These are phyloP conservation scores for Xanthorhoe designata DNA, from an alignment of 2,888 invertebrate genomes.

Conservation along the genomic window DNA sequence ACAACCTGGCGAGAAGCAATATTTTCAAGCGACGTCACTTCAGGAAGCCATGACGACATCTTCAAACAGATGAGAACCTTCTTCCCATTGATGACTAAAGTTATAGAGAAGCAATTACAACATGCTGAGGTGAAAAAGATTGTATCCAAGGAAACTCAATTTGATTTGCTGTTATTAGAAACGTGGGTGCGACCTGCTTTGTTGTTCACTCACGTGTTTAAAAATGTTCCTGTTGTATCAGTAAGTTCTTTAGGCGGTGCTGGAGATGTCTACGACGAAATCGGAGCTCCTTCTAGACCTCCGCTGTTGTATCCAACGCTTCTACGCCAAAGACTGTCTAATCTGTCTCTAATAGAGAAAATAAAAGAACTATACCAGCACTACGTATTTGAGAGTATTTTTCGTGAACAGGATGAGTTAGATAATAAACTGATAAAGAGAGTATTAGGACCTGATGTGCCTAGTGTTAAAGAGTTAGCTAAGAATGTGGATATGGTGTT, in stretches of 20 bases:
- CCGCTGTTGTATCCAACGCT: slow-evolving; percentile 23
- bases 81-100: slow-evolving; percentile 16
- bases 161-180: slow-evolving; percentile 47
- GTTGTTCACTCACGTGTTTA: slow-evolving; percentile 40
- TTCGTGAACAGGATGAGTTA: slow-evolving; percentile 12
- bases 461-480: slow-evolving; percentile 44
- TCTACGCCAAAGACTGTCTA: slow-evolving; percentile 19
- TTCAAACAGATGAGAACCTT: slow-evolving; percentile 22
- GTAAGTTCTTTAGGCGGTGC: slow-evolving; percentile 40
- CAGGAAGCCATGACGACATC: slow-evolving; percentile 20
- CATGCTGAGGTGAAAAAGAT: slow-evolving; percentile 32
- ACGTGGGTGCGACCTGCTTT: slow-evolving; percentile 39
- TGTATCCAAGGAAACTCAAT: slow-evolving; percentile 30
- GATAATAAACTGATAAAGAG: slow-evolving; percentile 40
- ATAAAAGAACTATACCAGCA: slow-evolving; percentile 29
- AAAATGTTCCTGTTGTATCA: slow-evolving; percentile 41
- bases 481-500: slow-evolving; percentile 64
- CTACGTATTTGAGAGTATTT: slow-evolving; percentile 25
- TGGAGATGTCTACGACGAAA: slow-evolving; percentile 20
- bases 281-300: slow-evolving; percentile 29
- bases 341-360: slow-evolving; percentile 35
- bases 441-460: slow-evolving; percentile 47
- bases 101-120: slow-evolving; percentile 34
- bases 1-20: slow-evolving; percentile 42
- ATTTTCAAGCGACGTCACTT: slow-evolving; percentile 17